These are phyloP conservation scores for Noctua fimbriata DNA, from an alignment of 2,888 invertebrate genomes.

Conservation along the genomic window DNA sequence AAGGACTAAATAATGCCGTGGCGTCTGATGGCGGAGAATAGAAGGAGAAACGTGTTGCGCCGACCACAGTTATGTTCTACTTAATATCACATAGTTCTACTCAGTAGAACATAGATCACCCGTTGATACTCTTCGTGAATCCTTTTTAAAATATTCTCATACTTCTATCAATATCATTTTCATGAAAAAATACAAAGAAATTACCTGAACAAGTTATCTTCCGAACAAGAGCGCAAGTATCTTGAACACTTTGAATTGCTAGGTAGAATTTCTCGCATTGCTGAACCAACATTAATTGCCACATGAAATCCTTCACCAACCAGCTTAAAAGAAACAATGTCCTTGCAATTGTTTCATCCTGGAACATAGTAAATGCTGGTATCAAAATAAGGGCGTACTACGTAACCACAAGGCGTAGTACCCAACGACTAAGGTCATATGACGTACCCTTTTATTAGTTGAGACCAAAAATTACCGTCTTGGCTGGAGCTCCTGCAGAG, in stretches of 20 bases:
- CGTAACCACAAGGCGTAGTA: too few species aligned
- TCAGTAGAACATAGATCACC: too few species aligned
- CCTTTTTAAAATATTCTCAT: too few species aligned
- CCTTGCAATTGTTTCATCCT: background rate
- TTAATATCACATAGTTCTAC: too few species aligned
- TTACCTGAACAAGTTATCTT: constrained; percentile 33
- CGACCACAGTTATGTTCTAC: too few species aligned
- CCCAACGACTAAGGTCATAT: too few species aligned
- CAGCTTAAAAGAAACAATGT: constrained; percentile 1
- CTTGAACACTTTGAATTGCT: constrained; percentile 23
- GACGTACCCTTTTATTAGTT: background rate
- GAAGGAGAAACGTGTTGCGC: too few species aligned
- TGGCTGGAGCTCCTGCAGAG: too few species aligned
- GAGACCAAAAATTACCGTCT: background rate
- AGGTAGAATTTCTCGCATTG: constrained; percentile 49
- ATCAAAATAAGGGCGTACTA: background rate
- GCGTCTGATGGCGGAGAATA: too few species aligned
- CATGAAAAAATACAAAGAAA: background rate
- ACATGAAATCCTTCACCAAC: constrained; percentile 15
- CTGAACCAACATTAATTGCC: constrained; percentile 4
- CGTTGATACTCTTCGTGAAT: too few species aligned
- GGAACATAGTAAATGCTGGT: background rate
- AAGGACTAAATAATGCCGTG: too few species aligned
- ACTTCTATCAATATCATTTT: too few species aligned
- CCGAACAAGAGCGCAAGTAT: constrained; percentile 23